phyloP scores from a whole-genome alignment of 1,140 invertebrate genomes.

The Lethocerus indicus region DNA sequence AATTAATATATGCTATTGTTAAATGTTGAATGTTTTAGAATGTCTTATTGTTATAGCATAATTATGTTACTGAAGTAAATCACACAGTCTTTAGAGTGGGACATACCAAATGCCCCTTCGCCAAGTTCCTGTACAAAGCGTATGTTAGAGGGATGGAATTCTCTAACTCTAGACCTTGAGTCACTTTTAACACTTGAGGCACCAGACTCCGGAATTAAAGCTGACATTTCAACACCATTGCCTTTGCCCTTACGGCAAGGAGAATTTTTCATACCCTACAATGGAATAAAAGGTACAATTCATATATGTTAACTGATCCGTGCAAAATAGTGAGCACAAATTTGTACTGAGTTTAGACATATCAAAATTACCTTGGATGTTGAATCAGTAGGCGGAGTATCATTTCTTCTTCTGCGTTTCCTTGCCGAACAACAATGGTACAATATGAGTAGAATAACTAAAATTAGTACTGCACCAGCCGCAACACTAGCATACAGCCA shows the following conservation, averaged over 20 bases:
- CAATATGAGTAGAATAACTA: slow-evolving; percentile 27
- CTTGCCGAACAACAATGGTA: slow-evolving; percentile 28
- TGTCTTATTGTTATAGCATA: no score
- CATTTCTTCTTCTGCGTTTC: slow-evolving; percentile 4
- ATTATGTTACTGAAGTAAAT: no score
- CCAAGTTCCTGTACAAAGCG: slow-evolving; percentile 86
- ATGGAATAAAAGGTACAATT: slow-evolving; percentile 11
- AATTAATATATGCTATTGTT: no score
- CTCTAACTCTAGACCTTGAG: slow-evolving; percentile 26
- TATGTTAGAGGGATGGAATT: slow-evolving; percentile 49
- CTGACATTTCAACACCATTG: slow-evolving; percentile 30
- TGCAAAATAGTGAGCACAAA: no score
- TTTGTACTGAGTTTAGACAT: no score
- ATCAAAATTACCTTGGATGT: no score
- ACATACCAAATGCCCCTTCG: slow-evolving; percentile 84
- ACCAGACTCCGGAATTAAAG: slow-evolving; percentile 20
- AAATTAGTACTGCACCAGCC: slow-evolving; percentile 29
- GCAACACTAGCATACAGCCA: slow-evolving; percentile 38
- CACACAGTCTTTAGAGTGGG: background rate
- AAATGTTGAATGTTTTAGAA: no score
- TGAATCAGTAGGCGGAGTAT: no score
- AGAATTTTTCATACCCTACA: slow-evolving; percentile 16
- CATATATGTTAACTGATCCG: no score
- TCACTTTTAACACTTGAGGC: slow-evolving; percentile 21
- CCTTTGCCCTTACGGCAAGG: slow-evolving; percentile 26